phyloP scores from a whole-genome alignment of 2,888 invertebrate genomes.

The Polymixis lichenea region DNA sequence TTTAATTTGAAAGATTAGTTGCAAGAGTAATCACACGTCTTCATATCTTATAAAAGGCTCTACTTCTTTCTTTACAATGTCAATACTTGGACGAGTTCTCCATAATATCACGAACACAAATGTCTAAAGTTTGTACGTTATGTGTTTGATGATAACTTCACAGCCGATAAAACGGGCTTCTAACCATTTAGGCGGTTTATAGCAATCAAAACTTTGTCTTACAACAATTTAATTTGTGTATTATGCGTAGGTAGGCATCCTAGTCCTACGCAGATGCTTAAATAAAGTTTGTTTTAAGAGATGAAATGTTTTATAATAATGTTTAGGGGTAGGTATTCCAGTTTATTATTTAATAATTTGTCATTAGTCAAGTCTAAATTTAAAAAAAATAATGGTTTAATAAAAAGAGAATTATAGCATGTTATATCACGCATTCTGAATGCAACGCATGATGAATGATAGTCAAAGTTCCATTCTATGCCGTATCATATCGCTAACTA shows the following conservation, averaged over 20 bases:
- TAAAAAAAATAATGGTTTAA: neutral
- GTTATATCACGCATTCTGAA: neutral
- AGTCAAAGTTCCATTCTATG: no score
- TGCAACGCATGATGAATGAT: no score
- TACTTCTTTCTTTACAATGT: neutral
- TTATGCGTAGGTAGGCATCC: neutral
- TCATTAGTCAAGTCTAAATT: no score
- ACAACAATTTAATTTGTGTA: conserved; percentile 36
- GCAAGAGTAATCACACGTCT: neutral
- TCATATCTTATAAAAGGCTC: no score
- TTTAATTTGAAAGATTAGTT: neutral
- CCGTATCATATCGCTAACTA: no score
- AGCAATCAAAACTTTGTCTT: conserved; percentile 58
- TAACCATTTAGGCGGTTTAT: conserved; percentile 39
- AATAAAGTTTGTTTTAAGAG: conserved; percentile 2
- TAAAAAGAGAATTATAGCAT: neutral
- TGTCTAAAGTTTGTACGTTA: conserved; percentile 66
- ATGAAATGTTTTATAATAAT: neutral
- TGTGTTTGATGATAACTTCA: conserved; percentile 51
- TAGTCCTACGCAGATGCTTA: neutral
- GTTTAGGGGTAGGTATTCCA: neutral
- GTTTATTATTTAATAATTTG: neutral
- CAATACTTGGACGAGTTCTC: conserved; percentile 14
- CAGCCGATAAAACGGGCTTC: conserved; percentile 48
- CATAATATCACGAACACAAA: conserved; percentile 48